phyloP scores from a whole-genome alignment of 2,888 invertebrate genomes.

The Onchidella celtica region DNA sequence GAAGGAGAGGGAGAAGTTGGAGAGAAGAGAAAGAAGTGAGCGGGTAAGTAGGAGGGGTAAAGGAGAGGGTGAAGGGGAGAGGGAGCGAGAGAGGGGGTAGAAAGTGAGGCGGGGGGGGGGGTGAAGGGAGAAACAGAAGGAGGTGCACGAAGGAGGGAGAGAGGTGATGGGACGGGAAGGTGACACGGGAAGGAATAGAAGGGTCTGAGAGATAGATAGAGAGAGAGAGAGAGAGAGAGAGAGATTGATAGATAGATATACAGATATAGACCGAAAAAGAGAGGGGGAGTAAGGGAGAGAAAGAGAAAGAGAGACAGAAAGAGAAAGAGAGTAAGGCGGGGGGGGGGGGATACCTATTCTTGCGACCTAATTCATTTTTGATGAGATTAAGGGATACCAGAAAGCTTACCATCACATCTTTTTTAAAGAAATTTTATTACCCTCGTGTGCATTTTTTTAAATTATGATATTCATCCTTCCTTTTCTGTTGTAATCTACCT shows the following conservation, averaged over 20 bases:
- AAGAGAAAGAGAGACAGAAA: too few relatives aligned
- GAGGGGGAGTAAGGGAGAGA: not conserved
- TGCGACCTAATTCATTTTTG: too few relatives aligned
- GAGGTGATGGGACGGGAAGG: not conserved
- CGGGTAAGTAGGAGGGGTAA: not conserved
- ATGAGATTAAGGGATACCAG: too few relatives aligned
- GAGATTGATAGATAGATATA: too few relatives aligned
- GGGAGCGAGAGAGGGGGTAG: not conserved
- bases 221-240: too few relatives aligned
- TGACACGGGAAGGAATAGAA: not conserved
- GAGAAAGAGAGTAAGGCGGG: too few relatives aligned
- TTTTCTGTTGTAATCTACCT: too few relatives aligned
- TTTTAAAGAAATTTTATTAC: too few relatives aligned
- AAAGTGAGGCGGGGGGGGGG: not conserved
- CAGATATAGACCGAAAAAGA: not conserved
- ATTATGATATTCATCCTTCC: too few relatives aligned
- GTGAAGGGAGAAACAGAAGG: not conserved
- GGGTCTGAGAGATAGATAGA: conserved; percentile 10
- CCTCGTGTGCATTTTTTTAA: too few relatives aligned
- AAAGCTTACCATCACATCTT: too few relatives aligned
- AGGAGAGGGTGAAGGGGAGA: conserved; percentile 18
- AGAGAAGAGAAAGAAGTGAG: conserved; percentile 23
- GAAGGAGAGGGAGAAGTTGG: conserved; percentile 36
- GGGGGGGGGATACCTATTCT: too few relatives aligned
- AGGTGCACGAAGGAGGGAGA: not conserved